Base-by-base conservation (phyloP, 2,888 invertebrate genomes). In the Drosophila lacicola region DNA sequence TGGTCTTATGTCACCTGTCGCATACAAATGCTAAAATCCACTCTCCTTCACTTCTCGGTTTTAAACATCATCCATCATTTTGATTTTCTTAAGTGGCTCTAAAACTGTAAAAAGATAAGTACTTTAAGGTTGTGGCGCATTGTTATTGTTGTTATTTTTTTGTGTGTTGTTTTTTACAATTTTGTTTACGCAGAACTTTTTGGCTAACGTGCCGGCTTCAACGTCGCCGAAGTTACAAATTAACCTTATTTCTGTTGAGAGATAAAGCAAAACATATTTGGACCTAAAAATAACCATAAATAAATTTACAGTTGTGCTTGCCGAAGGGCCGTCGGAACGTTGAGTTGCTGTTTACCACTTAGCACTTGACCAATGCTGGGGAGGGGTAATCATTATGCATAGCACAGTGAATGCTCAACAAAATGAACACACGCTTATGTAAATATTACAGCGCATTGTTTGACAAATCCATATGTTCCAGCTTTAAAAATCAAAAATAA, bases 151-250 rank as follows among this genome's bases (percentile, higher is more conserved):
- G 72, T 66, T 72, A 56, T 47, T 58, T 17, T 56, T 33, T 39
- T 47, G 17, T 66, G 19, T 13, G 47, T 19, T n/a, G 50, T 60
- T 66, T 65, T 75, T 71, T 81, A 71, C 84, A 83, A 78, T 74
- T 74, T 63, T 86, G 78, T 80, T 82, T 82, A 86, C 78, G 57
- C 56, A 47, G 47, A 62, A 39, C 42, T 46, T 60, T 72, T 71
- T 58, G 69, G 82, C 47, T 62, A 86, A 82, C 87, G 81, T 82
- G 81, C 81, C 74, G 67, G 63, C 49, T 51, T 49, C 56, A 78
- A 68, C 87, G 87, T 82, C 61, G 66, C 39, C 55, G 21, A 50
- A 54, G 49, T 62, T 50, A 65, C 61, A 70, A 49, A 54, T 78
- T 50, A 78, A 68, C 75, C 82, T 55, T 72, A 68, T 84, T 65